Conservation (phyloP, 2,888 invertebrate species). For the Agrilus mali region DNA sequence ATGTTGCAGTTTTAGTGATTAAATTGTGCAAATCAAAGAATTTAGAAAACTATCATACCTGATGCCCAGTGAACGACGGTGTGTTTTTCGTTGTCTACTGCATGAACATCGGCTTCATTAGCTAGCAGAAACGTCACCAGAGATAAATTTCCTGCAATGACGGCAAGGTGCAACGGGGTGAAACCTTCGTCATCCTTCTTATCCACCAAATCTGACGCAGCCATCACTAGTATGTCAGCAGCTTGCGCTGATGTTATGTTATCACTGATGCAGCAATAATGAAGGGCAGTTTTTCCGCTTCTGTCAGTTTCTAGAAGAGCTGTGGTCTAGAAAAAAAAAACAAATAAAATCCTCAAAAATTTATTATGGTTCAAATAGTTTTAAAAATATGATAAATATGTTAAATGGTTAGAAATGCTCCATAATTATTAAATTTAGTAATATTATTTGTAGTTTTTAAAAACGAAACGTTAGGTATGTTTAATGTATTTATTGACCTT, state of each 20-base stretch:
- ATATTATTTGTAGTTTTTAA: too few relatives aligned
- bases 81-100: constrained; percentile 87
- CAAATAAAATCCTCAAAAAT: constrained; percentile 5
- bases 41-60: constrained; percentile 43
- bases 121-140: constrained; percentile 76
- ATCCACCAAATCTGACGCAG: constrained; percentile 75
- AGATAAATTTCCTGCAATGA: constrained; percentile 83
- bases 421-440: too few relatives aligned
- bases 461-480: too few relatives aligned
- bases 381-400: background rate
- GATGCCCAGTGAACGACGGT: constrained; percentile 98
- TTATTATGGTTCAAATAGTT: background rate
- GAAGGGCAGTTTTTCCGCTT: constrained; percentile 75
- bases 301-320: constrained; percentile 63
- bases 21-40: too few relatives aligned
- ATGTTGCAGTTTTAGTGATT: too few relatives aligned
- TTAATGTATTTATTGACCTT: too few relatives aligned
- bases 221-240: constrained; percentile 60
- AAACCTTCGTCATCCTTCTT: constrained; percentile 87
- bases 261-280: constrained; percentile 64
- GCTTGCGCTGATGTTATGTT: constrained; percentile 45
- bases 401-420: background rate
- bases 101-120: constrained; percentile 79
- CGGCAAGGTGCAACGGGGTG: constrained; percentile 89
- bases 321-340: constrained; percentile 37